Conservation (phyloP, 1,140 invertebrate species). For the Orchesella cincta region DNA sequence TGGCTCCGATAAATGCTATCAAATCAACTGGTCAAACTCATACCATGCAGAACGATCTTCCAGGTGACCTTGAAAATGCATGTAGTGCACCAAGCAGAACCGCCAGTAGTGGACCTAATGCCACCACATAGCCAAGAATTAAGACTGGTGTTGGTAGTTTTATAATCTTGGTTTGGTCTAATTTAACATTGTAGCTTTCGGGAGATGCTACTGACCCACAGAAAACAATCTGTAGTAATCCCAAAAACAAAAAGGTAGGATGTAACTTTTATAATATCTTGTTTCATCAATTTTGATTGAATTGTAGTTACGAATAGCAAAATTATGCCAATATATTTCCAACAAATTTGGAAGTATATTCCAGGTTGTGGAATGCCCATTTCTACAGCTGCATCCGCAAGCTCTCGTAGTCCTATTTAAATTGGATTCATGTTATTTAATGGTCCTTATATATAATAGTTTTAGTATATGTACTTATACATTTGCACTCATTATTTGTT, state of each 20-base stretch:
- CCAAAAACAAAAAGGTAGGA: too few relatives aligned
- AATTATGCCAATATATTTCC: not conserved
- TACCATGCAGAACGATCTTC: too few relatives aligned
- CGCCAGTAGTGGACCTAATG: not conserved
- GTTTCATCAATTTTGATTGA: too few relatives aligned
- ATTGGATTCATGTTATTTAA: too few relatives aligned
- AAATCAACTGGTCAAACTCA: too few relatives aligned
- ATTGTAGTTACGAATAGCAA: not conserved
- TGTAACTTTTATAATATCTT: too few relatives aligned
- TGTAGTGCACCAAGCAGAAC: not conserved
- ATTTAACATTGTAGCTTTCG: not conserved
- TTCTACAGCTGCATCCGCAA: not conserved
- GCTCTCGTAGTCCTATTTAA: not conserved
- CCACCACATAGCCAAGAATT: not conserved
- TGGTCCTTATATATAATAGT: not conserved
- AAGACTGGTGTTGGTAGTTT: not conserved
- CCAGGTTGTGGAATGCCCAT: not conserved
- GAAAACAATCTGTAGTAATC: not conserved
- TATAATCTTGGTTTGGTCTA: not conserved
- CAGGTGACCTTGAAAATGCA: not conserved
- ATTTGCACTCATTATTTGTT: too few relatives aligned
- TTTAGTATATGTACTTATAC: too few relatives aligned
- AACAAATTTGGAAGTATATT: constrained; percentile 3
- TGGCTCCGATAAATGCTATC: too few relatives aligned
- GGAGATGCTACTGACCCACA: not conserved